Evolutionary conservation across 2,797 vertebrate genomes (phyloP).

Genomic region (Tinamus major): DNA sequence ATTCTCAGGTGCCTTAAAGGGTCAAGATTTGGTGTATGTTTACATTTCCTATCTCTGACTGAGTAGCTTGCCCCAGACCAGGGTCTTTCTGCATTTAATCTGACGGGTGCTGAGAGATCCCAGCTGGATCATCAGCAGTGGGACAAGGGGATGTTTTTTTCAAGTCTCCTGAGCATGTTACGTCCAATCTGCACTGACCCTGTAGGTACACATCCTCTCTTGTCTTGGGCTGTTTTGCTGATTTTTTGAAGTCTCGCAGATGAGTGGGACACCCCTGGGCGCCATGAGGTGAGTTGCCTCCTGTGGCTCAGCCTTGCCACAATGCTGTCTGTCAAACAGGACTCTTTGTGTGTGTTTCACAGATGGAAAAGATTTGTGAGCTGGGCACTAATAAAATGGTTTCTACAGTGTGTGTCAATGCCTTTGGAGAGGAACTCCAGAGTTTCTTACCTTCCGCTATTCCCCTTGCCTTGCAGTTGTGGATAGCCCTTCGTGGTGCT

Average conservation of each 20-base stretch:
- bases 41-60: background rate
- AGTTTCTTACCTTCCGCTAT: accelerated
- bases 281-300: background rate
- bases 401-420: background rate
- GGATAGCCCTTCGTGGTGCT: background rate
- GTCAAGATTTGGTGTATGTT: background rate
- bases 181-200: background rate
- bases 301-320: background rate
- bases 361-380: background rate
- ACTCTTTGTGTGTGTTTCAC: background rate
- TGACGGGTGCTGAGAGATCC: background rate
- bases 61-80: background rate
- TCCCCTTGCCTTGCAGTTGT: background rate
- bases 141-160: accelerated
- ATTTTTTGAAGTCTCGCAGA: background rate
- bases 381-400: background rate
- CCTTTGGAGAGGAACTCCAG: background rate
- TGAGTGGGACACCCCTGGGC: accelerated
- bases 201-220: background rate
- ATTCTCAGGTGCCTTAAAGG: background rate
- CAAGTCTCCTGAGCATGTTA: background rate
- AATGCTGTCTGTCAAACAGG: background rate
- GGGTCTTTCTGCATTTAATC: background rate
- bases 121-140: background rate
- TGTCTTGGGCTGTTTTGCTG: background rate